A percentile compares a stretch with the other conserved stretches of the same genome.
Evolutionary conservation across 2,888 invertebrate species (phyloP).

Genomic region (Microchrysa polita): DNA sequence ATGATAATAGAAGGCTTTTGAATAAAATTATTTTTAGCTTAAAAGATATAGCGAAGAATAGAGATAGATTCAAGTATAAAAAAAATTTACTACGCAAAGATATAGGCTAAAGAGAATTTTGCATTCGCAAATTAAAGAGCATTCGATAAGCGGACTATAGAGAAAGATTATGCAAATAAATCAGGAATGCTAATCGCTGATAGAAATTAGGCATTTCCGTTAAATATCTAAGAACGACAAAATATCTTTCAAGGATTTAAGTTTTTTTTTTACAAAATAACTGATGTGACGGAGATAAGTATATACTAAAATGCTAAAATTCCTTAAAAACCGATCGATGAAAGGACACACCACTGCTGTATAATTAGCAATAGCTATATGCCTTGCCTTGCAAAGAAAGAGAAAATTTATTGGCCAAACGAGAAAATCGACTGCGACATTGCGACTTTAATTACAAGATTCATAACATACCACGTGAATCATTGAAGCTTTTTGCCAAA

Average conservation of each 20-base stretch:
- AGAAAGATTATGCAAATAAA: slow-evolving; percentile 5
- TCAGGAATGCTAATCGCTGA: slow-evolving; percentile 12
- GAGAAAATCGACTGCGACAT: no score
- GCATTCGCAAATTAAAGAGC: slow-evolving; percentile 35
- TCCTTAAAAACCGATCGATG: no score
- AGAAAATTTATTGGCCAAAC: no score
- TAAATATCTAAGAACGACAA: background rate
- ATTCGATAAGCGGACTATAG: slow-evolving; percentile 20
- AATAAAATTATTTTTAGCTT: background rate
- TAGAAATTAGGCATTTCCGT: background rate
- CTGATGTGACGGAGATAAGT: no score
- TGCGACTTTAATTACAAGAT: no score
- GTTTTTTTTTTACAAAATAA: no score
- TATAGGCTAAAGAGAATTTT: background rate
- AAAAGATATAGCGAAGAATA: background rate
- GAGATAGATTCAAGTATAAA: background rate
- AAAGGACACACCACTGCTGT: no score
- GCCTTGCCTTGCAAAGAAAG: no score
- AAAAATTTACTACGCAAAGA: slow-evolving; percentile 23
- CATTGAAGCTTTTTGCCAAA: no score
- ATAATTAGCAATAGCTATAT: no score
- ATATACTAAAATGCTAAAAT: no score
- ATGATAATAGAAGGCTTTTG: slow-evolving; percentile 17
- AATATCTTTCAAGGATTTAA: background rate
- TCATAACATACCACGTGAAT: no score